These are phyloP conservation scores for Etheostoma spectabile DNA, from an alignment of 2,113 vertebrate genomes.

Conservation along the genomic window DNA sequence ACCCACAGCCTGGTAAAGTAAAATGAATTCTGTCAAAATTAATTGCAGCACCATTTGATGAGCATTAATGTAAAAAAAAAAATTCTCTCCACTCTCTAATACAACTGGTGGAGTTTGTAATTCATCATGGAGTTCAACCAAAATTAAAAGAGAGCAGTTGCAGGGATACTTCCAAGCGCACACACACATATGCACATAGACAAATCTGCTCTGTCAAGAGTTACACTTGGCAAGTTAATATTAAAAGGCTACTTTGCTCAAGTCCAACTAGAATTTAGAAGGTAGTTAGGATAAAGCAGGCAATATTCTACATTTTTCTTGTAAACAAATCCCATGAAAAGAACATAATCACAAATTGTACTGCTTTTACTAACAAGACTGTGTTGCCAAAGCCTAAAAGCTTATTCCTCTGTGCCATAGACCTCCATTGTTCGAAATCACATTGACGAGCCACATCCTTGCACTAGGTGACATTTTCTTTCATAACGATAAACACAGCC, in stretches of 20 bases:
- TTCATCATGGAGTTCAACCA: constrained; percentile 38
- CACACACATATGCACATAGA: neutral
- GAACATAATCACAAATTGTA: neutral
- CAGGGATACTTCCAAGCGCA: neutral
- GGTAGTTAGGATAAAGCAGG: neutral
- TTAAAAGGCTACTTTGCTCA: neutral
- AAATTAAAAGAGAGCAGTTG: constrained; percentile 21
- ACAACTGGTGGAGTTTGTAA: constrained; percentile 50
- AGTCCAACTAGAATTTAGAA: neutral
- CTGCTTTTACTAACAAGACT: too few species aligned
- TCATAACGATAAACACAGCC: neutral
- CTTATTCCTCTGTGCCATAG: neutral
- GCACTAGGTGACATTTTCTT: neutral
- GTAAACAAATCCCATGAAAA: constrained; percentile 13
- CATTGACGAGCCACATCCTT: neutral
- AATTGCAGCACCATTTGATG: constrained; percentile 54
- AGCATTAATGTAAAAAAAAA: constrained; percentile 46
- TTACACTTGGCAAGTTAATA: neutral
- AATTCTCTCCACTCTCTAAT: neutral
- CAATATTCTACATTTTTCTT: neutral
- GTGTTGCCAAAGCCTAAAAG: neutral
- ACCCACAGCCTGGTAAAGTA: constrained; percentile 40
- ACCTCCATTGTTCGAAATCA: neutral
- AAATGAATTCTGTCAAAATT: constrained; percentile 59
- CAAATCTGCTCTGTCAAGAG: neutral